Evolutionary conservation across 2,888 invertebrate genomes (phyloP).

Genomic region (Ctenicera cuprea): DNA sequence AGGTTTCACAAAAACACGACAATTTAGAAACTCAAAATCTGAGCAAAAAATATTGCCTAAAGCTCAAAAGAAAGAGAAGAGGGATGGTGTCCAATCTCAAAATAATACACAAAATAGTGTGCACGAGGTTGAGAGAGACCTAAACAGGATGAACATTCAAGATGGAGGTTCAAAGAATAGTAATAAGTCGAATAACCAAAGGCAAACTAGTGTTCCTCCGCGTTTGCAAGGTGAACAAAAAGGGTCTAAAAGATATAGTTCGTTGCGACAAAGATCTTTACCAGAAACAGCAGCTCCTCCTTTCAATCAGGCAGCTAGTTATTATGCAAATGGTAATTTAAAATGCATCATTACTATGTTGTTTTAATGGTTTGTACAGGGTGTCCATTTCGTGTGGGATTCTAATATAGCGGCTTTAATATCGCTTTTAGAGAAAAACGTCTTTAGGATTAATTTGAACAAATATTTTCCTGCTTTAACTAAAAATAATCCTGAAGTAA

Average conservation of each 20-base stretch:
- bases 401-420: too few species aligned
- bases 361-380: too few species aligned
- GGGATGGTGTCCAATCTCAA: constrained; percentile 62
- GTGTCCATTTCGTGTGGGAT: too few species aligned
- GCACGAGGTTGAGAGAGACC: constrained; percentile 66
- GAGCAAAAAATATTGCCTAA: constrained; percentile 61
- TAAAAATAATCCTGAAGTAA: too few species aligned
- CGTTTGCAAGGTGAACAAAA: constrained; percentile 69
- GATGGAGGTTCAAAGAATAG: constrained; percentile 58
- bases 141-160: constrained; percentile 66
- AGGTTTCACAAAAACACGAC: constrained; percentile 68
- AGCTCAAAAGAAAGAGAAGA: constrained; percentile 49
- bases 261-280: constrained; percentile 76
- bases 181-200: constrained; percentile 55
- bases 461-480: too few species aligned
- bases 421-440: too few species aligned
- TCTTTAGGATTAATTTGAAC: too few species aligned
- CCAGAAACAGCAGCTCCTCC: constrained; percentile 73
- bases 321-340: constrained; percentile 67
- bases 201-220: constrained; percentile 70
- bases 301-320: constrained; percentile 62
- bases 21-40: constrained; percentile 62
- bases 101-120: constrained; percentile 62
- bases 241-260: constrained; percentile 77
- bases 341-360: background rate